phyloP scores from a whole-genome alignment of 2,113 vertebrate species.

The Colius striatus region DNA sequence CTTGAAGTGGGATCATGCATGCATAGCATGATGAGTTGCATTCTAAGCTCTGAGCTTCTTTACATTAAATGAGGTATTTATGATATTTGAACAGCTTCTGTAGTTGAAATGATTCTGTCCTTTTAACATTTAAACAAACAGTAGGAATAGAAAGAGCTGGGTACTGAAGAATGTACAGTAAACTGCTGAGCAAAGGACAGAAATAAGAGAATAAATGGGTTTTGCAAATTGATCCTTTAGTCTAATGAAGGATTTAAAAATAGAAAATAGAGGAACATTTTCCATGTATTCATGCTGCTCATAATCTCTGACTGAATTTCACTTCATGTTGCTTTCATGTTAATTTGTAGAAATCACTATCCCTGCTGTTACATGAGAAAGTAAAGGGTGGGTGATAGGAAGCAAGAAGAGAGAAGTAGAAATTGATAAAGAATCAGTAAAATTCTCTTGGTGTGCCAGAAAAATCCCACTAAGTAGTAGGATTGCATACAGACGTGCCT shows the following conservation, averaged over 20 bases:
- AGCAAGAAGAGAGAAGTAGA: neutral
- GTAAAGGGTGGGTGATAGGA: neutral
- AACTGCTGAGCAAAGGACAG: constrained; percentile 10
- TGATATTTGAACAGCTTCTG: constrained; percentile 11
- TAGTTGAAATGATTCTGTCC: constrained; percentile 15
- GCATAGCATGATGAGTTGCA: constrained; percentile 27
- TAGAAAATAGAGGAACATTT: neutral
- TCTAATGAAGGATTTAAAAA: constrained; percentile 7
- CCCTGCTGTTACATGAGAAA: neutral
- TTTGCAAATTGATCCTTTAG: neutral
- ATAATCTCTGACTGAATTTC: neutral
- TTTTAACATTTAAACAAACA: constrained; percentile 54
- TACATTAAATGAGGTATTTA: constrained; percentile 39
- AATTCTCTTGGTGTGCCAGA: neutral
- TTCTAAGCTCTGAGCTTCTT: constrained; percentile 46
- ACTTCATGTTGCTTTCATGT: neutral
- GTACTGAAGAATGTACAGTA: neutral
- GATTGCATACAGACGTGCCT: neutral
- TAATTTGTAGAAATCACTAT: neutral
- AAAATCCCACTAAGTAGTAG: neutral
- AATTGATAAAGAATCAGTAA: neutral
- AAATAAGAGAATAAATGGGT: neutral
- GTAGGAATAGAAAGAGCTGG: neutral
- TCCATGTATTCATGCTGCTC: neutral
- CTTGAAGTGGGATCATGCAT: constrained; percentile 36